Conservation (phyloP, 92 coral and sea anemone species). For the Palythoa grandis region DNA sequence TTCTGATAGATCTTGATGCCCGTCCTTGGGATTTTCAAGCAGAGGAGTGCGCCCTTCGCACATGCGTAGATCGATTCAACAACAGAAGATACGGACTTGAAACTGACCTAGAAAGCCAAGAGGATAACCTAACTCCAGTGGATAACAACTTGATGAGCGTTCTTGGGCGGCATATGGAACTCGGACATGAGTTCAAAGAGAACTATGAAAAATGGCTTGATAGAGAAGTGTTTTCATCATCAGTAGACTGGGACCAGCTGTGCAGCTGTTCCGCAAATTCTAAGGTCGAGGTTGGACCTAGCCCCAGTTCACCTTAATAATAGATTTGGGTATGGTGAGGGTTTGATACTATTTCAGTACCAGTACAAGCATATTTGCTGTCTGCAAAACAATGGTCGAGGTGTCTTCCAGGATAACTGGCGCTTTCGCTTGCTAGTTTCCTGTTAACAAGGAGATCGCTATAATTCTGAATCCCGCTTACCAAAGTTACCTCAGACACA, state of each 20-base stretch:
- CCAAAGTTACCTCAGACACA: not conserved
- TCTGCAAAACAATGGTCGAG: not conserved
- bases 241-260: conserved; percentile 98
- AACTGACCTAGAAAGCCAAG: conserved; percentile 53
- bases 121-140: conserved; percentile 74
- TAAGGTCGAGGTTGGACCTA: not conserved
- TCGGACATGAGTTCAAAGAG: conserved; percentile 89
- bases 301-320: not conserved
- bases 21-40: conserved; percentile 99
- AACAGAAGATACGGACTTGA: conserved; percentile 85
- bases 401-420: not conserved
- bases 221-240: conserved; percentile 93
- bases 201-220: conserved; percentile 98
- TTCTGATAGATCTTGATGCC: conserved; percentile 83
- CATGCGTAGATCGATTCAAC: conserved; percentile 95
- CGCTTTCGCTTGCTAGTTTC: not conserved
- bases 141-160: conserved; percentile 89
- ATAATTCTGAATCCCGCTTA: not conserved
- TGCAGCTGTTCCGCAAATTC: conserved; percentile 68
- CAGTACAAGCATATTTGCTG: not conserved
- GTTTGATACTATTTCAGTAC: not conserved
- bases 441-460: not conserved
- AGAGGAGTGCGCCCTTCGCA: conserved; percentile 89
- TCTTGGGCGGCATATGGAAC: conserved; percentile 82
- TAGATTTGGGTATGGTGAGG: not conserved